Conservation (phyloP, 1,140 invertebrate species). For the Ceratitis capitata region DNA sequence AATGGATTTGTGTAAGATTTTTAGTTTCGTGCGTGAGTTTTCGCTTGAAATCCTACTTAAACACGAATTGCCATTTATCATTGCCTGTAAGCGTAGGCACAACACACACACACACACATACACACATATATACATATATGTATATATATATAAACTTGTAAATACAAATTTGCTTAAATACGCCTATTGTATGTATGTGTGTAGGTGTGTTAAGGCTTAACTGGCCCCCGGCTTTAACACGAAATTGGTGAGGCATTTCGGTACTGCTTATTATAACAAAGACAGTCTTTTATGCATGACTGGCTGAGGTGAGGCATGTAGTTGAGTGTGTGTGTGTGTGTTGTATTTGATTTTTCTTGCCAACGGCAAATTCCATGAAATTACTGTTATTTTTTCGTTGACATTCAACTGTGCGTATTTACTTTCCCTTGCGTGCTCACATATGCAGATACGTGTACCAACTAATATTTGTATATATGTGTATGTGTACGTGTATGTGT, state of each 20-base stretch:
- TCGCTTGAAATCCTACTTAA: not conserved
- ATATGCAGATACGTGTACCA: not conserved
- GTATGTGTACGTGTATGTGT: not conserved
- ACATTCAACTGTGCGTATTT: not conserved
- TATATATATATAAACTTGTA: not conserved
- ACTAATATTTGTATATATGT: no score
- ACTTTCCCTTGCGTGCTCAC: not conserved
- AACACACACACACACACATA: not conserved
- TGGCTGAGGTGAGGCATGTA: no score
- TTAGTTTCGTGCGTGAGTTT: not conserved
- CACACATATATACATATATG: not conserved
- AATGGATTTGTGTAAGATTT: not conserved
- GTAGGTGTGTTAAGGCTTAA: not conserved
- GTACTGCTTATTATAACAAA: not conserved
- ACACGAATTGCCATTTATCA: not conserved
- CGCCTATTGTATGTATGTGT: not conserved
- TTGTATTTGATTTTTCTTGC: not conserved
- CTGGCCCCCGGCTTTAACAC: not conserved
- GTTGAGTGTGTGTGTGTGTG: not conserved
- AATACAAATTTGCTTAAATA: not conserved
- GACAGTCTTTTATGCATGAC: no score
- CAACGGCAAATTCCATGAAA: not conserved
- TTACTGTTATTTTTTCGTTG: not conserved
- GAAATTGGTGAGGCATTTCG: not conserved
- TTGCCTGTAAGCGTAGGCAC: not conserved